Base-by-base conservation (phyloP, 2,797 vertebrate species). In the Centropyge bicolor region DNA sequence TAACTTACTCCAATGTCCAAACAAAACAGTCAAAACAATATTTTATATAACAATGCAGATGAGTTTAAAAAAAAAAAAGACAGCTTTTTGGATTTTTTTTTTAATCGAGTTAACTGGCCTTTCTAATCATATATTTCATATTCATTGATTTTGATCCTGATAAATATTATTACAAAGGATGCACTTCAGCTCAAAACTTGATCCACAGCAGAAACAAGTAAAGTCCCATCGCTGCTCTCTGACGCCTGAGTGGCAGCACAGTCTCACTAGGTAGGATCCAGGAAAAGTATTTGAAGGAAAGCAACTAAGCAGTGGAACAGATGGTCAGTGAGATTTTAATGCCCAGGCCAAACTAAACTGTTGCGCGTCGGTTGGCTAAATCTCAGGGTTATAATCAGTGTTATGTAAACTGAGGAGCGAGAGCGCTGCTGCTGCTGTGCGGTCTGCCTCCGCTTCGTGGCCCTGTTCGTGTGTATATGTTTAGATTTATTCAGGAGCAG, bases 271-370 rank as follows among this genome's bases (percentile, higher is more conserved):
- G 64, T 80, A 46, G 38, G 77, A 65, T 60, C 79, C 67, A 75
- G 73, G 59, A 72, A 86, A 89, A 88, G 56, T 86, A 83, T 83
- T 85, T 90, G 81, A 91, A 85, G 81, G 78, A 88, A 89, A 85
- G 68, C 72, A 81, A 83, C 75, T 78, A 80, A 84, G 87, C 90
- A 91, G 83, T 75, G 66, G 91, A 96, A 91, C 97, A 98, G 97
- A 98, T 98, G 97, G 96, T 92, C 92, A 92, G 92, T 91, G 93
- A 86, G 92, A 93, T 93, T 95, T 94, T 95, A 96, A 96, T 96
- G 93, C 94, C 93, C 92, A 78, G 92, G 96, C 95, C 94, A 93
- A 95, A 94, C 83, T 87, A 80, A 91, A 92, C 93, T 95, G 93
- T 93, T 95, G 92, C 90, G 48, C 92, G 80, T 87, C 80, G 90